These are phyloP conservation scores for Aelia acuminata DNA, from an alignment of 2,888 invertebrate species.

Conservation along the genomic window DNA sequence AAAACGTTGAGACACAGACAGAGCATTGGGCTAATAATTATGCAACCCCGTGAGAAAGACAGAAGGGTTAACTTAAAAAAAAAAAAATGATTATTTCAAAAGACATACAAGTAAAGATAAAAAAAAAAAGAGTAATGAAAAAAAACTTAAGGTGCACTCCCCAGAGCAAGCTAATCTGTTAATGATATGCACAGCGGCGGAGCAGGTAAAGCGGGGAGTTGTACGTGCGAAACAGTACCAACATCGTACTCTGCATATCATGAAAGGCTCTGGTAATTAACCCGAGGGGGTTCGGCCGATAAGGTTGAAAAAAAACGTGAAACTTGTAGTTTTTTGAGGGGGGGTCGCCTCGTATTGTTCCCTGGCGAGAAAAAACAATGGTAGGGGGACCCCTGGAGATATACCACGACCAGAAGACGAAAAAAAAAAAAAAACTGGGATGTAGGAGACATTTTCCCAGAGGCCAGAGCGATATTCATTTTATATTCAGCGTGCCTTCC, in stretches of 20 bases:
- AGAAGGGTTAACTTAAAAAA: not conserved
- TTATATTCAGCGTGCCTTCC: not conserved
- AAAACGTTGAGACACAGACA: not conserved
- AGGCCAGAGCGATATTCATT: not conserved
- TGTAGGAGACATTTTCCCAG: constrained; percentile 35
- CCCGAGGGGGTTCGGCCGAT: not conserved
- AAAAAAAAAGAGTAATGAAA: constrained; percentile 40
- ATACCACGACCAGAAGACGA: not conserved
- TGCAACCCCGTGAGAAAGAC: constrained; percentile 44
- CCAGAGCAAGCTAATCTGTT: constrained; percentile 32
- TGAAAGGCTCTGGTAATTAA: not conserved
- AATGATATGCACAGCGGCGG: constrained; percentile 26
- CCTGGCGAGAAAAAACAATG: constrained; percentile 49
- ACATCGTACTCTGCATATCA: not conserved
- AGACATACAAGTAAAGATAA: constrained; percentile 38
- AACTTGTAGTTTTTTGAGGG: constrained; percentile 43
- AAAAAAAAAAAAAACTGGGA: constrained; percentile 57
- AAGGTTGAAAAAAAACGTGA: constrained; percentile 17
- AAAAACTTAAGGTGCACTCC: not conserved
- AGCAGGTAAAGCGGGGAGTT: not conserved
- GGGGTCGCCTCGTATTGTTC: constrained; percentile 10
- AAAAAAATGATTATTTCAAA: constrained; percentile 52
- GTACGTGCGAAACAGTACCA: constrained; percentile 27
- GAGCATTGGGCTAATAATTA: constrained; percentile 16
- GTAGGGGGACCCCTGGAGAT: not conserved